These are phyloP conservation scores for Strix uralensis DNA, from an alignment of 2,113 vertebrate species.

Conservation along the genomic window DNA sequence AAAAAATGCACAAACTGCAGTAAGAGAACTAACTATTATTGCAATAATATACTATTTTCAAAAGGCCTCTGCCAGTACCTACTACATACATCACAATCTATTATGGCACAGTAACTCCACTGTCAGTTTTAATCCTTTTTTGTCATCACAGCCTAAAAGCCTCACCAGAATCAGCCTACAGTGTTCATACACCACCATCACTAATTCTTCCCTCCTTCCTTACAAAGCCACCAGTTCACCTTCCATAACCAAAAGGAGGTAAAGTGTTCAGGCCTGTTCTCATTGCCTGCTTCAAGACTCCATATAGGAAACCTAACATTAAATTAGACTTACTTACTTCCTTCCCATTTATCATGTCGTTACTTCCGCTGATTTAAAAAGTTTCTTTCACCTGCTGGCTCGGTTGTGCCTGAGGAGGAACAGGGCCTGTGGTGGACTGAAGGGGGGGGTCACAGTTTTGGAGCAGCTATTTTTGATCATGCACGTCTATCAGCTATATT, in stretches of 20 bases:
- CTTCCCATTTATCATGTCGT: fast-evolving
- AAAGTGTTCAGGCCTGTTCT: neutral
- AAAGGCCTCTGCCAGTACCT: neutral
- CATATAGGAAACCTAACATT: neutral
- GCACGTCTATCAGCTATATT: neutral
- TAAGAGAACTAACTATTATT: neutral
- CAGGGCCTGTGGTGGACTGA: fast-evolving
- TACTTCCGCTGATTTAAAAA: neutral
- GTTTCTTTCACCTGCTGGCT: neutral
- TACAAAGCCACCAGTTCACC: neutral
- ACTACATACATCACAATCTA: neutral
- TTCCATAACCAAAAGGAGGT: neutral
- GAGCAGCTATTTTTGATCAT: neutral
- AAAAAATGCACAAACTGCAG: neutral
- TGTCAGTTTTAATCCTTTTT: neutral
- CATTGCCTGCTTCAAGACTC: neutral
- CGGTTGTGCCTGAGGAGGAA: neutral
- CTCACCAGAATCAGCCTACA: neutral
- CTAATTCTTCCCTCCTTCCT: neutral
- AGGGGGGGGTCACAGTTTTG: neutral
- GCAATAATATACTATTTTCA: neutral
- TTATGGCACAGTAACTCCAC: neutral
- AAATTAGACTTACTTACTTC: neutral
- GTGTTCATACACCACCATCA: neutral
- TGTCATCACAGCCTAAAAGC: neutral